Evolutionary conservation across 1,140 invertebrate genomes (phyloP).

Genomic region (Pemphigus obesinymphae): DNA sequence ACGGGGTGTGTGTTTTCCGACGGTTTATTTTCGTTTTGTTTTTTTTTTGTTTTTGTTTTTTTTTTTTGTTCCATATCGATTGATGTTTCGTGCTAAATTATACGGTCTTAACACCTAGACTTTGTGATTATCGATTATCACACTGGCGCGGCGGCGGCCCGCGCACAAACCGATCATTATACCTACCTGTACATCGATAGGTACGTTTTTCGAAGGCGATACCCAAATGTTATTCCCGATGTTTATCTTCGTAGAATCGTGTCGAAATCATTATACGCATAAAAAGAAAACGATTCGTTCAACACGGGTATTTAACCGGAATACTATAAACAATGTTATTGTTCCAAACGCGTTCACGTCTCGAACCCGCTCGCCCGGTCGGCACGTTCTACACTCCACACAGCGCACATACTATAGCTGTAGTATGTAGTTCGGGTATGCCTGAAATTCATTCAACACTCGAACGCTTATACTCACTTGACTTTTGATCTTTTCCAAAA

Average conservation of each 20-base stretch:
- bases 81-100: slow-evolving; percentile 17
- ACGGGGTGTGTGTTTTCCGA: neutral
- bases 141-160: neutral
- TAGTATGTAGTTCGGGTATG: too few species aligned
- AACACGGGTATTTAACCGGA: neutral
- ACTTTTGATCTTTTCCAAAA: too few species aligned
- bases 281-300: neutral
- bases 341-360: neutral
- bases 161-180: slow-evolving; percentile 17
- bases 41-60: neutral
- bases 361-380: neutral
- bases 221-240: neutral
- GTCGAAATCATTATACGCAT: neutral
- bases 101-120: slow-evolving; percentile 24
- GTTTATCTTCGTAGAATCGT: neutral
- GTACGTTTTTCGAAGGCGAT: neutral
- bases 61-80: neutral
- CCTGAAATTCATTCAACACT: too few species aligned
- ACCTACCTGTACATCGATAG: too few species aligned
- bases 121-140: slow-evolving; percentile 17
- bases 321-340: neutral
- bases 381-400: neutral
- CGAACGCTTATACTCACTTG: too few species aligned
- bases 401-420: too few species aligned
- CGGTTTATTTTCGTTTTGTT: neutral